A percentile compares a stretch with the other conserved stretches of the same genome.
Evolutionary conservation across 2,888 invertebrate species (phyloP).

Genomic region (Periphyllus acericola): DNA sequence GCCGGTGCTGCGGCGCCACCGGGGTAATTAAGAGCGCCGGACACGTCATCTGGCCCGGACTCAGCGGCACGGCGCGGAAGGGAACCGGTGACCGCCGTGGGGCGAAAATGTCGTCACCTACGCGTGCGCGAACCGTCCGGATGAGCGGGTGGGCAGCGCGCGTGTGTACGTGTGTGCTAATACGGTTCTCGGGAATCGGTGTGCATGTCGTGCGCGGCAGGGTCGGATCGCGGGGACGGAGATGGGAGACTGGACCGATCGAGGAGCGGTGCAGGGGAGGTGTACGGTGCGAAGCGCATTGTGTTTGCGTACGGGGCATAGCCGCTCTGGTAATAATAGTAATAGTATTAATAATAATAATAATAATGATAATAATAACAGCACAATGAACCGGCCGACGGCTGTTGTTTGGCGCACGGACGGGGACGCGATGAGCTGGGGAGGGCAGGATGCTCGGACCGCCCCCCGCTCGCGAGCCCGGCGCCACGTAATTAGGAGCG

Average conservation of each 20-base stretch:
- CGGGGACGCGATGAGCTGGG: too few species aligned
- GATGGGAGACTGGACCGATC: background rate
- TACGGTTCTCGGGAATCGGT: background rate
- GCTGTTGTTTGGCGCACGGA: background rate
- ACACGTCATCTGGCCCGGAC: background rate
- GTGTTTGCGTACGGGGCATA: slow-evolving; percentile 33
- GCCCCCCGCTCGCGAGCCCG: background rate
- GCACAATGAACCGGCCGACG: slow-evolving; percentile 37
- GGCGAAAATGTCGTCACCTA: background rate
- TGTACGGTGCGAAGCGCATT: background rate
- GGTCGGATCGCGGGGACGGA: background rate
- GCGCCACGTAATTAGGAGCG: background rate
- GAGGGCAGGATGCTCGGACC: background rate
- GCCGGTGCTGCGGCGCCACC: background rate
- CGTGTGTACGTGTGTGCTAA: background rate
- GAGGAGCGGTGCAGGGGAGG: too few species aligned
- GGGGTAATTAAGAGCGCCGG: slow-evolving; percentile 25
- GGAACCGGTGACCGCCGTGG: background rate
- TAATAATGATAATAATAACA: slow-evolving; percentile 7
- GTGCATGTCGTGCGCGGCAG: background rate
- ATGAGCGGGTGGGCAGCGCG: background rate
- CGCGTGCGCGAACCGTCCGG: background rate
- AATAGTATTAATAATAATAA: background rate
- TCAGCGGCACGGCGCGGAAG: background rate
- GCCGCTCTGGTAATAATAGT: slow-evolving; percentile 3